Evolutionary conservation across 2,888 invertebrate species (phyloP), one percentile per base, ranked within the genome.

Genomic region (Enchytraeus crypticus): DNA sequence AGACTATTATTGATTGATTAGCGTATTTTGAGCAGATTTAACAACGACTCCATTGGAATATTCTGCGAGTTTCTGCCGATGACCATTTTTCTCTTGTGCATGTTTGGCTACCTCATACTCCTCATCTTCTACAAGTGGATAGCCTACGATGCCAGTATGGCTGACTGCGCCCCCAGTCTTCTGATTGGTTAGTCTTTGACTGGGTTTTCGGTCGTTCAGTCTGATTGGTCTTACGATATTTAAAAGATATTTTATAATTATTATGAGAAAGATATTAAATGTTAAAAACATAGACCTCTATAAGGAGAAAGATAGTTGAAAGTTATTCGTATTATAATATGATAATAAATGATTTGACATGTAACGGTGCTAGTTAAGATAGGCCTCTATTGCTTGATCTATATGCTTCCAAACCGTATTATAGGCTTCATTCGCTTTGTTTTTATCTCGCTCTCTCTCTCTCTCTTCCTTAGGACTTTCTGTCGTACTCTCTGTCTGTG

Each of bases 81-180:
- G 82, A 83, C 97, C 65, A 81, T 93, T 69, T 98, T 98, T 83
- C 81, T 98, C 70, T 72, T 85, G 46, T 87, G 88, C 75, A 84
- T 98, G 66, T 98, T 98, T 85, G 87, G 95, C 77, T 98, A 98
- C 83, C 88, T 98, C 85, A 89, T 90, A 64, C 80, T 92, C 64
- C 83, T 97, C 63, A 91, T 98, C 86, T 90, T 98, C 80, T 87
- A 89, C 79, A 98, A 98, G 82, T 98, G 97, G 97, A 84, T 89
- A 46, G 77, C 83, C 54, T 93, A 71, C 65, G 71, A 71, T 62
- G 72, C 72, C 3, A 64, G 53, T 2, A 51, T 61, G 14, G 68
- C 86, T 0, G 80, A 79, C 55, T 95, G 95, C 81, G 96, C 97
- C n/a, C 97, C 96, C 0, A 92, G 92, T 0, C 89, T 97, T 77